Percentiles rank a stretch among this genome's conserved stretches.
Evolutionary conservation across 2,888 invertebrate species (phyloP).

Genomic region (Argyresthia albistria): DNA sequence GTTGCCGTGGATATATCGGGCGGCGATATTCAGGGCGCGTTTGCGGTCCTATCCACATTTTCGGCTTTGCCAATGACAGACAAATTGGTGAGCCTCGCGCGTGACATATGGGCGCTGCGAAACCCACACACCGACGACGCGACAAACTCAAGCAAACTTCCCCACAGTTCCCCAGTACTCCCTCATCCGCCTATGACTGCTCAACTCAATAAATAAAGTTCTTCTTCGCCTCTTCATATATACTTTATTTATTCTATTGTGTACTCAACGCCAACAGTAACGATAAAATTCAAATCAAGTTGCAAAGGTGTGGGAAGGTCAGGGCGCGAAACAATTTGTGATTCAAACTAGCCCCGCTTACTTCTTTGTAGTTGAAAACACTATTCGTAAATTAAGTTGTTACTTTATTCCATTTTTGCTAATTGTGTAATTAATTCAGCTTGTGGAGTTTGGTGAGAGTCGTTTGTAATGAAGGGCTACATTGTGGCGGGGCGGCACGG

Average conservation of each 20-base stretch:
- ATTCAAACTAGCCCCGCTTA: not conserved
- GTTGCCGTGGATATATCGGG: not conserved
- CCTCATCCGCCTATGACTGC: slow-evolving; percentile 1
- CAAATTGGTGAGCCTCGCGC: slow-evolving; percentile 47
- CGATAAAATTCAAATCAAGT: not conserved
- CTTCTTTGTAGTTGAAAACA: too few relatives aligned
- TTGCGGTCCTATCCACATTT: slow-evolving; percentile 8
- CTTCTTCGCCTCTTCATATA: not conserved
- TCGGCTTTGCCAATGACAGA: slow-evolving; percentile 53
- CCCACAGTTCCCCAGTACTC: not conserved
- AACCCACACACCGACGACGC: not conserved
- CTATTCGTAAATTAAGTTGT: too few relatives aligned
- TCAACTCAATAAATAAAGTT: slow-evolving; percentile 4
- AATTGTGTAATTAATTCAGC: too few relatives aligned
- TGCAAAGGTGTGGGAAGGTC: not conserved
- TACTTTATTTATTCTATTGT: not conserved
- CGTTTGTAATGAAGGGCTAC: too few relatives aligned
- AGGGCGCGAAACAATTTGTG: not conserved
- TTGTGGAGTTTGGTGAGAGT: too few relatives aligned
- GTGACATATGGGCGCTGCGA: slow-evolving; percentile 35
- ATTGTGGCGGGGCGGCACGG: too few relatives aligned
- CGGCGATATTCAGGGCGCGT: slow-evolving; percentile 36
- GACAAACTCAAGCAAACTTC: not conserved
- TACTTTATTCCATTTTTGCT: too few relatives aligned
- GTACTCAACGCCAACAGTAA: not conserved